Conservation (phyloP, 2,113 vertebrate genomes). For the Coregonus clupeaformis region DNA sequence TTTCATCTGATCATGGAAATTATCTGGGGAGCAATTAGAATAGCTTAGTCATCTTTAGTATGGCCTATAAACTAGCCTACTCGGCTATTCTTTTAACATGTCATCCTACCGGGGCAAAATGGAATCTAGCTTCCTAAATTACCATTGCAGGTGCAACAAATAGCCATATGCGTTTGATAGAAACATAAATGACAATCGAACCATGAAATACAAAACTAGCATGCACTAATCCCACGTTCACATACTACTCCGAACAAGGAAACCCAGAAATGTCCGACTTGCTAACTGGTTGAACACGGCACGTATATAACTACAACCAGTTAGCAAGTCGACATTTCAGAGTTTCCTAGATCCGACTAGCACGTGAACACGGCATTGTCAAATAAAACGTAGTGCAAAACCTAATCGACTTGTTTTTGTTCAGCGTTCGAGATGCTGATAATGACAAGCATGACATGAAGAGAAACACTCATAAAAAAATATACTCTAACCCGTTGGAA, state of each 20-base stretch:
- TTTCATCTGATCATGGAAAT: slow-evolving; percentile 99
- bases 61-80: too few relatives aligned
- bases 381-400: background rate
- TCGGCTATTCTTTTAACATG: background rate
- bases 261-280: too few relatives aligned
- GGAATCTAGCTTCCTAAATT: background rate
- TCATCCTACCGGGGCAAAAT: background rate
- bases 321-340: too few relatives aligned
- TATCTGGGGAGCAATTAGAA: slow-evolving; percentile 77
- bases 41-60: background rate
- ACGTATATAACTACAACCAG: too few relatives aligned
- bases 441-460: background rate
- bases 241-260: too few relatives aligned
- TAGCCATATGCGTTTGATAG: too few relatives aligned
- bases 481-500: too few relatives aligned
- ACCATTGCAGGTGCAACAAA: background rate
- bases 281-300: too few relatives aligned
- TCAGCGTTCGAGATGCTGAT: background rate
- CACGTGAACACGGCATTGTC: background rate
- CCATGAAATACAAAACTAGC: too few relatives aligned
- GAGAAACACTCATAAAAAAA: background rate
- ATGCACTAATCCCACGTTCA: too few relatives aligned
- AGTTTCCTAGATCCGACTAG: too few relatives aligned
- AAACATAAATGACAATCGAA: too few relatives aligned
- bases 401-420: background rate